Base-by-base conservation (phyloP, 2,888 invertebrate species). In the Drosophila macrospina region DNA sequence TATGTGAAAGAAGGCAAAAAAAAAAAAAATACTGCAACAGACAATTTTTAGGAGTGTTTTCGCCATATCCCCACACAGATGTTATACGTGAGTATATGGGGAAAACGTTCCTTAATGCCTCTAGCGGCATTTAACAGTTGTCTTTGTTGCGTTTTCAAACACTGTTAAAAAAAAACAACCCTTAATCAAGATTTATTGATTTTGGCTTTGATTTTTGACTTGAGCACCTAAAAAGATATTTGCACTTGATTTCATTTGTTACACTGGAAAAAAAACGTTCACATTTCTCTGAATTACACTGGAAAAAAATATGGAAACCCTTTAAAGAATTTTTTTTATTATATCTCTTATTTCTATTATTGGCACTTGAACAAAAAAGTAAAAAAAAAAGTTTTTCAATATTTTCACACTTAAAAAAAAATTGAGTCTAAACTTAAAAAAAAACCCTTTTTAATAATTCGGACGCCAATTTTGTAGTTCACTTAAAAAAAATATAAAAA, bases 341-440 rank as follows among this genome's bases (percentile, higher is more conserved):
- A 1, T 8, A 30, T 47, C n/a, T n/a, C 6, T 28, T 20, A 6
- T 15, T n/a, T 36, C 8, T n/a, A 5, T 15, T 28, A 36, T 60
- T 32, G 28, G 34, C 77, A 74, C 76, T 75, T 59, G n/a, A 62
- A 62, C 68, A 69, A 72, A 62, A 51, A 7, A 11, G 16, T 0
- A 44, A 51, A 60, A 60, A 36, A 48, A 59, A 20, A 1, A 4
- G 8, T 7, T 7, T 10, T 16, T 6, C 6, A 13, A 28, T 28
- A 34, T 34, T 30, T 39, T 48, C 45, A 16, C 24, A 54, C 74
- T 77, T 48, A 64, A 62, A 28, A 68, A 64, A 71, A 66, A 52
- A 34, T 8, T 16, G 13, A 30, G 20, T 34, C n/a, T 5, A 34
- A n/a, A 10, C 32, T 55, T 13, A 42, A 44, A 42, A 42, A 24